phyloP scores from a whole-genome alignment of 2,113 vertebrate species.

The Alosa alosa region DNA sequence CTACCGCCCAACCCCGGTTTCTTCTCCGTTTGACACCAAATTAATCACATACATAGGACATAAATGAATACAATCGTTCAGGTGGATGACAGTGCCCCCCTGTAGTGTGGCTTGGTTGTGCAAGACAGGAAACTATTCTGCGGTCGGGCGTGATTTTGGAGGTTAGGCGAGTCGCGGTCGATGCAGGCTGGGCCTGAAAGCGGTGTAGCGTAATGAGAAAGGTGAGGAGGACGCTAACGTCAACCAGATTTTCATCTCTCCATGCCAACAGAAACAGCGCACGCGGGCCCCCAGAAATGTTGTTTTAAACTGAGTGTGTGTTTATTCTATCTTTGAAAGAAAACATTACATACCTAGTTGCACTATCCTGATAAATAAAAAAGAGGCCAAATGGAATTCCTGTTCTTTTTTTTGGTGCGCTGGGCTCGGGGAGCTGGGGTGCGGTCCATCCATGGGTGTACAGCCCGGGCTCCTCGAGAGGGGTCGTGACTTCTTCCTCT shows the following conservation, averaged over 20 bases:
- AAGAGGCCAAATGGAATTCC: conserved; percentile 54
- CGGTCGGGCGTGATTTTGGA: conserved; percentile 15
- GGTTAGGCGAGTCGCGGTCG: conserved; percentile 53
- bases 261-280: conserved; percentile 74
- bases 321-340: conserved; percentile 74
- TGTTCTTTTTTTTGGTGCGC: conserved; percentile 50
- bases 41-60: conserved; percentile 37
- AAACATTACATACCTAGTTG: conserved; percentile 70
- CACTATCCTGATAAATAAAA: conserved; percentile 68
- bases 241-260: conserved; percentile 64
- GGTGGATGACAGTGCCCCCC: conserved; percentile 76
- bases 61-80: conserved; percentile 70
- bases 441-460: conserved; percentile 16
- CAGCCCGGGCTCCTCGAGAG: conserved; percentile 44
- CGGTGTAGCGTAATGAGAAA: conserved; percentile 46
- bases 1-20: neutral
- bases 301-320: conserved; percentile 72
- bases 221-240: conserved; percentile 68
- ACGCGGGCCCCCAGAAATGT: conserved; percentile 59
- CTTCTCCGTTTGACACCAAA: conserved; percentile 67
- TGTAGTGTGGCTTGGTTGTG: conserved; percentile 23
- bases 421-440: conserved; percentile 39
- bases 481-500: conserved; percentile 54
- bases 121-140: neutral
- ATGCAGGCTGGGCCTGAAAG: conserved; percentile 55